phyloP scores from a whole-genome alignment of 2,888 invertebrate genomes.

The Cerastis rubricosa region DNA sequence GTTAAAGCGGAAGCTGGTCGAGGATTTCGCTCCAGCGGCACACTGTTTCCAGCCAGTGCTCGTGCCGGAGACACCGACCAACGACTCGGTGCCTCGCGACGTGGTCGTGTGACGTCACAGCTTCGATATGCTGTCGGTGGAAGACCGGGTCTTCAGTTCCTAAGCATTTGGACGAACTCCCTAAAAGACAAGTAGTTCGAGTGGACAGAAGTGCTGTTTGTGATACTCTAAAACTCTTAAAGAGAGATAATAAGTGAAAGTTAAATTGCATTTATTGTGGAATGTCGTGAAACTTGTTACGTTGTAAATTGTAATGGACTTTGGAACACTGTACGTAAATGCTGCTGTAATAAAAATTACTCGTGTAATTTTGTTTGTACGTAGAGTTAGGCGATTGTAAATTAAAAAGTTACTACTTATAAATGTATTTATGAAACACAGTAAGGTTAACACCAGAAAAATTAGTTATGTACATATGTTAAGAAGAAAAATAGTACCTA shows the following conservation, averaged over 20 bases:
- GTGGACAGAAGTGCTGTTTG: slow-evolving; percentile 75
- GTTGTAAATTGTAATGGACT: slow-evolving; percentile 71
- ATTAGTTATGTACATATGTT: slow-evolving; percentile 89
- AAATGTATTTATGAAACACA: slow-evolving; percentile 90
- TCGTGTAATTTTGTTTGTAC: slow-evolving; percentile 80
- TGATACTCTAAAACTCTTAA: slow-evolving; percentile 72
- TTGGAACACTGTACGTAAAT: slow-evolving; percentile 81
- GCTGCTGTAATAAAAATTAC: slow-evolving; percentile 84
- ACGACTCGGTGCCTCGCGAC: slow-evolving; percentile 86
- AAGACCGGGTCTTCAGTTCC: slow-evolving; percentile 91
- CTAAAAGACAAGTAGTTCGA: slow-evolving; percentile 74
- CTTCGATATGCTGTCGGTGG: slow-evolving; percentile 90
- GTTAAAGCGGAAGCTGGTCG: slow-evolving; percentile 91
- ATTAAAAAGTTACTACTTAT: slow-evolving; percentile 85
- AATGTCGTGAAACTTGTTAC: slow-evolving; percentile 77
- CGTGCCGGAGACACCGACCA: slow-evolving; percentile 87
- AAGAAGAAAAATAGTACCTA: slow-evolving; percentile 79
- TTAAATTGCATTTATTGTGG: slow-evolving; percentile 75
- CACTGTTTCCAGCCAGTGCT: slow-evolving; percentile 92
- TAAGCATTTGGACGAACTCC: slow-evolving; percentile 84
- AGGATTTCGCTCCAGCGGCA: slow-evolving; percentile 89
- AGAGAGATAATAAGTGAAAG: slow-evolving; percentile 76
- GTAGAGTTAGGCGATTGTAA: slow-evolving; percentile 88
- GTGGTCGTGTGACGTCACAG: slow-evolving; percentile 93
- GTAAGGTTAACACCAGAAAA: slow-evolving; percentile 90